phyloP scores from a whole-genome alignment of 2,797 vertebrate genomes.

The Mormyrus hasselquistii region DNA sequence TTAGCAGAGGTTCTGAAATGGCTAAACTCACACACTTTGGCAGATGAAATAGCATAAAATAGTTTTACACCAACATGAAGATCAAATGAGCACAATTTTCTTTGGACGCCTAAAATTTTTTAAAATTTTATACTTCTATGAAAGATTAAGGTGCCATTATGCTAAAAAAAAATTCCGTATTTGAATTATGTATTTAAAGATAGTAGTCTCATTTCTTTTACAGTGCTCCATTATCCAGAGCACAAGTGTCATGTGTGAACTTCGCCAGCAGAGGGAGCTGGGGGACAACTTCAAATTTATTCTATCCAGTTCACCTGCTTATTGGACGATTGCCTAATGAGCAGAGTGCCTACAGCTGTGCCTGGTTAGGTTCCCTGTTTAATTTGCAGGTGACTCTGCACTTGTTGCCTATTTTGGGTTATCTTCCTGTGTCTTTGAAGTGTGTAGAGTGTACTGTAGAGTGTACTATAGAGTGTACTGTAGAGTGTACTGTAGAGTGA shows the following conservation, averaged over 20 bases:
- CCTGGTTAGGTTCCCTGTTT: neutral
- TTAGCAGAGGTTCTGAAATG: neutral
- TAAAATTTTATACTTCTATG: neutral
- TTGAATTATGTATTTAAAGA: neutral
- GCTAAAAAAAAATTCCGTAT: neutral
- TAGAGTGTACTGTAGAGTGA: neutral
- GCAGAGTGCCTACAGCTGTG: neutral
- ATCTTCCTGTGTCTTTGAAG: neutral
- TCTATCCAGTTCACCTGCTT: neutral
- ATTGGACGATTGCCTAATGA: neutral
- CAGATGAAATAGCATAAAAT: neutral
- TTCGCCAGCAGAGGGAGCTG: neutral
- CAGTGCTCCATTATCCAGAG: neutral
- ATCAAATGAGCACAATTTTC: neutral
- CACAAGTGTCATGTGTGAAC: neutral
- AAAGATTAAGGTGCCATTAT: neutral
- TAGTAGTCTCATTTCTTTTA: neutral
- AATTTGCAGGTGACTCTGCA: neutral
- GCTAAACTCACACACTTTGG: neutral
- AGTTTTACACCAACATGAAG: neutral
- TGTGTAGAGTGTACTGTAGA: too few relatives aligned
- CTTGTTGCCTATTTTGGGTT: neutral
- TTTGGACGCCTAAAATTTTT: neutral
- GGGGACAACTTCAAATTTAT: neutral
- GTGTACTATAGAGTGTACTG: too few relatives aligned